A percentile compares a stretch with the other conserved stretches of the same genome.
Conservation (phyloP, 2,797 vertebrate genomes). For the Halcyon badia region DNA sequence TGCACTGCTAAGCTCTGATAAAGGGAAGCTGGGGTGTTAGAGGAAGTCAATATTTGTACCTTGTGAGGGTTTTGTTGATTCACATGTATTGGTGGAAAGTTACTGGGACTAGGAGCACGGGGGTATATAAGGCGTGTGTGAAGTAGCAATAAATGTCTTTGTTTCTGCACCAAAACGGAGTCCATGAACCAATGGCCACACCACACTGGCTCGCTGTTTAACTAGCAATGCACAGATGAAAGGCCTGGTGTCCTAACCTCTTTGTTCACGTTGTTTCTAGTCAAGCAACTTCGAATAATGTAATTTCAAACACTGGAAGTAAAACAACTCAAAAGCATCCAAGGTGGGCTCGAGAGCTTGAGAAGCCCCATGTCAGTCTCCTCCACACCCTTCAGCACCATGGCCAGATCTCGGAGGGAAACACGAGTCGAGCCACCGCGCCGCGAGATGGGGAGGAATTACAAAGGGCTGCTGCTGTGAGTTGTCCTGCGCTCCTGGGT, state of each 20-base stretch:
- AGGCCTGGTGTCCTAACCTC: not conserved
- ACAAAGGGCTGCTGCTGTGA: rapidly evolving
- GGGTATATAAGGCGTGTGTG: too few relatives aligned
- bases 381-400: not conserved
- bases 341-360: not conserved
- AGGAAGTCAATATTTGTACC: too few relatives aligned
- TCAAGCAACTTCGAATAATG: not conserved
- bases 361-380: rapidly evolving
- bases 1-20: too few relatives aligned
- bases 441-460: rapidly evolving
- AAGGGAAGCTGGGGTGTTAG: too few relatives aligned
- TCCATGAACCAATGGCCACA: too few relatives aligned
- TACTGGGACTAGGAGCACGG: too few relatives aligned
- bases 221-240: not conserved
- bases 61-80: too few relatives aligned
- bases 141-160: too few relatives aligned
- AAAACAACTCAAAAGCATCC: not conserved
- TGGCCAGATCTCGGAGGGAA: not conserved
- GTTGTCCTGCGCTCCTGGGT: not conserved
- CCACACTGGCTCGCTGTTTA: not conserved
- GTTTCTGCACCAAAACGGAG: too few relatives aligned
- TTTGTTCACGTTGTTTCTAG: not conserved
- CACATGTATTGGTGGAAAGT: too few relatives aligned
- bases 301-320: not conserved
- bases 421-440: rapidly evolving